These are phyloP conservation scores for Anguilla japonica DNA, from an alignment of 2,113 vertebrate genomes.

Conservation along the genomic window DNA sequence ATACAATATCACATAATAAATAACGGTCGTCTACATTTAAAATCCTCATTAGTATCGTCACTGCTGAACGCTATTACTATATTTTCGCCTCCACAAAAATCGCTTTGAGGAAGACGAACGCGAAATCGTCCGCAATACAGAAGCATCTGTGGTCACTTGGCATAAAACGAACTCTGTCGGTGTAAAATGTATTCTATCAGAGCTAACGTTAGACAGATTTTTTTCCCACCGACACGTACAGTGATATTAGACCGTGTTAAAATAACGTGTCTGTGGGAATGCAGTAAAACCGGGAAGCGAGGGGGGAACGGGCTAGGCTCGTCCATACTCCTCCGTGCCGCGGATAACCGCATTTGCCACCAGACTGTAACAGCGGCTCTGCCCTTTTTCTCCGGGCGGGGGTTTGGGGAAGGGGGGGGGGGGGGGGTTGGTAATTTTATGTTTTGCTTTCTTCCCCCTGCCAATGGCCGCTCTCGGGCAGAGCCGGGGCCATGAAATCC, in stretches of 20 bases:
- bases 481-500: constrained; percentile 80
- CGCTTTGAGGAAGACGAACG: no score
- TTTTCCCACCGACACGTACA: no score
- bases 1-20: background rate
- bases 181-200: no score
- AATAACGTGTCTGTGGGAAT: background rate
- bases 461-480: constrained; percentile 46
- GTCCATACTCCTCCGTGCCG: background rate
- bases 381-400: background rate
- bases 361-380: constrained; percentile 29
- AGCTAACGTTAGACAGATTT: no score
- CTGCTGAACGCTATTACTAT: background rate
- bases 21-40: background rate
- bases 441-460: constrained; percentile 55
- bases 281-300: background rate
- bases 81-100: no score
- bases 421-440: constrained; percentile 1
- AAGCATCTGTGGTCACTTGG: no score
- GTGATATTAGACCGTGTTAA: background rate
- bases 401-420: no score
- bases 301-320: background rate
- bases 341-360: constrained; percentile 10
- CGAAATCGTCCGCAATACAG: no score
- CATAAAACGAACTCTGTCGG: no score
- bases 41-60: background rate